These are phyloP conservation scores for Echinometra lucunter DNA, from an alignment of 53 echinoderm and acorn worm species.

Conservation along the genomic window DNA sequence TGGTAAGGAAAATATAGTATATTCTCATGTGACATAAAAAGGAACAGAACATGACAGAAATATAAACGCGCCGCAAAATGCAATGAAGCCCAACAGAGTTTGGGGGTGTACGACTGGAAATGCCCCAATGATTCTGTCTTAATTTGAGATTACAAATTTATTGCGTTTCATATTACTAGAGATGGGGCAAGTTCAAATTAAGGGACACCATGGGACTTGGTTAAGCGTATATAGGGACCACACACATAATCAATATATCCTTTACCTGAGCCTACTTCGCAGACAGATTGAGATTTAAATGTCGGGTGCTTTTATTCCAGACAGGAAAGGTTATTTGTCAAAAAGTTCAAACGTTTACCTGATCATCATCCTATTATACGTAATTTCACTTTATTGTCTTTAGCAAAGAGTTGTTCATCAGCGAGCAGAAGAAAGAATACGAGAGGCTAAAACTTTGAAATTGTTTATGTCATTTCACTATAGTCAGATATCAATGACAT, in stretches of 20 bases:
- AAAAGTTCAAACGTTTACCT: constrained; percentile 51
- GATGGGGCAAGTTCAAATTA: constrained; percentile 65
- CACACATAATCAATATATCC: constrained; percentile 49
- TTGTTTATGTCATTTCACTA: neutral
- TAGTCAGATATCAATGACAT: neutral
- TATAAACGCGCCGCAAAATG: neutral
- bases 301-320: constrained; percentile 28
- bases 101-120: neutral
- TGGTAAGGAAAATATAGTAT: neutral
- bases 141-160: constrained; percentile 68
- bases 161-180: constrained; percentile 59
- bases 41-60: neutral
- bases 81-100: too few relatives aligned
- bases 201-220: constrained; percentile 29
- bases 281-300: constrained; percentile 51
- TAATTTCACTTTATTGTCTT: neutral
- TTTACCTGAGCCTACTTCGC: neutral
- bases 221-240: constrained; percentile 28
- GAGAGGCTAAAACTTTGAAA: neutral
- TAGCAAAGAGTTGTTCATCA: neutral
- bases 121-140: constrained; percentile 26
- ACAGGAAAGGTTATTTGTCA: neutral
- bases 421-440: neutral
- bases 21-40: neutral
- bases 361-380: neutral